Evolutionary conservation across 2,888 invertebrate species (phyloP).

Genomic region (Argyra leucocephala): DNA sequence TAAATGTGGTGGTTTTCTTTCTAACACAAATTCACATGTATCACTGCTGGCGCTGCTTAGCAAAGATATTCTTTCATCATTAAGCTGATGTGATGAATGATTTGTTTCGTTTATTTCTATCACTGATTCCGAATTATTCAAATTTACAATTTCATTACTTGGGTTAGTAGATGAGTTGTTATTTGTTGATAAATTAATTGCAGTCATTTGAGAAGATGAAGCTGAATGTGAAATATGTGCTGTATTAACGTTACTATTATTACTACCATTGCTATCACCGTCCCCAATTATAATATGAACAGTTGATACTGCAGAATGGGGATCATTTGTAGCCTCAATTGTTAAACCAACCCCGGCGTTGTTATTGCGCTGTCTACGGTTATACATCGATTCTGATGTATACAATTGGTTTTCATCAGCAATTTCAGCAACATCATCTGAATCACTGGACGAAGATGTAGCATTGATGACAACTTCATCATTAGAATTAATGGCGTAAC

Average conservation of each 20-base stretch:
- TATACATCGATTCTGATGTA: not conserved
- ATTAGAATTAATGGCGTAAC: conserved; percentile 48
- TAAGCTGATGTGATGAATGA: not conserved
- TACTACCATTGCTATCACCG: conserved; percentile 7
- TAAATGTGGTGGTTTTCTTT: conserved; percentile 42
- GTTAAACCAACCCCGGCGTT: conserved; percentile 15
- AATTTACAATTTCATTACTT: conserved; percentile 8
- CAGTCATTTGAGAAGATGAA: not conserved
- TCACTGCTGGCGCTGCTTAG: conserved; percentile 36
- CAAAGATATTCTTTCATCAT: conserved; percentile 11
- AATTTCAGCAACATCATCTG: conserved; percentile 25
- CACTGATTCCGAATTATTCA: conserved; percentile 11
- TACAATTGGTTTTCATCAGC: conserved; percentile 19
- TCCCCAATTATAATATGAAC: not conserved
- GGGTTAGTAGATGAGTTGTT: not conserved
- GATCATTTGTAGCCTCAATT: not conserved
- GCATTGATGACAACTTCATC: conserved; percentile 35
- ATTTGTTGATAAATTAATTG: conserved; percentile 7
- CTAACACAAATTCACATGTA: conserved; percentile 41
- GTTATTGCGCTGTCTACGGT: conserved; percentile 7
- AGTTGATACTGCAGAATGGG: not conserved
- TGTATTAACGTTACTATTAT: not conserved
- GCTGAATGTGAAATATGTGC: not conserved
- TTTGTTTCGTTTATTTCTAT: conserved; percentile 12
- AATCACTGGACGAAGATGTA: conserved; percentile 30